phyloP scores from a whole-genome alignment of 2,888 invertebrate genomes.

The Antheraea yamamai region DNA sequence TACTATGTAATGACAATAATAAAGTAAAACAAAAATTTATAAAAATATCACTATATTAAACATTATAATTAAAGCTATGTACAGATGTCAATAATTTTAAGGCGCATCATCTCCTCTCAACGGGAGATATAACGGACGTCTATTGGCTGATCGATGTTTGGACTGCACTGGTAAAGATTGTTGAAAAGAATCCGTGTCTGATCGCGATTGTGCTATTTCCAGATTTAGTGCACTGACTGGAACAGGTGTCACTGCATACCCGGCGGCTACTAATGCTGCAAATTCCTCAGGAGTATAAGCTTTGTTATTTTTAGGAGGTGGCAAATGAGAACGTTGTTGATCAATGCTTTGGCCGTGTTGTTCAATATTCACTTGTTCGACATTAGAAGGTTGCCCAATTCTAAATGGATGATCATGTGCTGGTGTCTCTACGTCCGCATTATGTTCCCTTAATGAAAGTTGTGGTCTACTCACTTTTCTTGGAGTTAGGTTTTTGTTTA shows the following conservation, averaged over 20 bases:
- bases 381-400: slow-evolving; percentile 27
- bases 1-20: too few relatives aligned
- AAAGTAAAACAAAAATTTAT: slow-evolving; percentile 5
- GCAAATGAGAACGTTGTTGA: slow-evolving; percentile 67
- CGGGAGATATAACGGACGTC: slow-evolving; percentile 73
- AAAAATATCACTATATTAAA: slow-evolving; percentile 61
- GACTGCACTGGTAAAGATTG: slow-evolving; percentile 35
- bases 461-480: slow-evolving; percentile 58
- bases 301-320: slow-evolving; percentile 76
- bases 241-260: slow-evolving; percentile 76
- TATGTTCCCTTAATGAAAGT: slow-evolving; percentile 45
- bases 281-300: slow-evolving; percentile 80
- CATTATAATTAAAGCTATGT: slow-evolving; percentile 60
- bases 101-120: slow-evolving; percentile 75
- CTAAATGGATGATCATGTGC: slow-evolving; percentile 24
- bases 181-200: slow-evolving; percentile 52
- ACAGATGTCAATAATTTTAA: slow-evolving; percentile 53
- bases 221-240: slow-evolving; percentile 62
- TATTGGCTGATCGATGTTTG: slow-evolving; percentile 49
- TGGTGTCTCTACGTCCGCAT: slow-evolving; percentile 43
- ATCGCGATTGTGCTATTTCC: slow-evolving; percentile 67
- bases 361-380: slow-evolving; percentile 52
- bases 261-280: slow-evolving; percentile 73
- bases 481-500: slow-evolving; percentile 67
- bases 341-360: slow-evolving; percentile 64